Evolutionary conservation across 2,113 vertebrate genomes (phyloP), one percentile per base, ranked within the genome.

Genomic region (Rhombomys opimus): DNA sequence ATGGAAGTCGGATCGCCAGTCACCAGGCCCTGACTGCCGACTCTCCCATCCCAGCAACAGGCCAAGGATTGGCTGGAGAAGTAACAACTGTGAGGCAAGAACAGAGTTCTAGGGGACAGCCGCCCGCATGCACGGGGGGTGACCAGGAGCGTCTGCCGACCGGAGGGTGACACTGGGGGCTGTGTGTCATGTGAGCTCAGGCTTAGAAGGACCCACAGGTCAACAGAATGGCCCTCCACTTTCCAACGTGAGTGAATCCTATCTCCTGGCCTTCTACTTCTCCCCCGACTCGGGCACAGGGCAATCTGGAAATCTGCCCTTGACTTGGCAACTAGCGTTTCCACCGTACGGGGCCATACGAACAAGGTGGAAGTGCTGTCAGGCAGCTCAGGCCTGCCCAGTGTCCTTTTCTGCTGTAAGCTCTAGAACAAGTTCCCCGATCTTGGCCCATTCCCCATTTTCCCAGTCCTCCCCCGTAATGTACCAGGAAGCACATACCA

Each of bases 171-270:
- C 20, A 27, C 20, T 14, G 7, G 13, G 20, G 68, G 12, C 75
- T 30, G 1, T 0, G 1, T 2, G 2, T 52, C 32, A 27, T 3
- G 61, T 2, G 46, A 41, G 22, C 41, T 54, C 72, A 52, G 13
- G 41, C 52, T 65, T 78, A 27, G 61, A 59, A 50, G 61, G 35
- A 78, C 35, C 9, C 61, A 50, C 25, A 30, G 8, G 65, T 25
- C n/a, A 20, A 7, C 3, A 57, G 90, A 17, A 20, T 25, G 25
- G 50, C 12, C 22, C 17, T 12, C 13, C 59, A 9, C 61, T 35
- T 70, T 65, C 15, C 14, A 12, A 22, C 38, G 22, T 20, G 10
- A 61, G 4, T 22, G 25, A 85, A 25, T 77, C 25, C 54, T 9
- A 22, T 11, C 41, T 90, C 57, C 84, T 67, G 41, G 27, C 38